These are phyloP conservation scores for Bradypodion ventrale DNA, from an alignment of 2,797 vertebrate species.

Conservation along the genomic window DNA sequence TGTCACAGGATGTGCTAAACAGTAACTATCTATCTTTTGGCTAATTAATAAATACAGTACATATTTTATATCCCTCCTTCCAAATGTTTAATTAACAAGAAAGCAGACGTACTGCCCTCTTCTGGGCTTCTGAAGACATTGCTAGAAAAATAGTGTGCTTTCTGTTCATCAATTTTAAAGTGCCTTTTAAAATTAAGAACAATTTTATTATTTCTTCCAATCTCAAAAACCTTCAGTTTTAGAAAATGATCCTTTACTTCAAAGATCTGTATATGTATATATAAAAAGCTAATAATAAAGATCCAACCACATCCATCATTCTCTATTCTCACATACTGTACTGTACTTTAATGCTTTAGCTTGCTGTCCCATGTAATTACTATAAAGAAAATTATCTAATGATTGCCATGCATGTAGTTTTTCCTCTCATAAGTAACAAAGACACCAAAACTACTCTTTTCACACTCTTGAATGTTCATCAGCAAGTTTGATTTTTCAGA, in stretches of 20 bases:
- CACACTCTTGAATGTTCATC: background rate
- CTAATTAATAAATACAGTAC: background rate
- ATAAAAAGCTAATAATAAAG: no score
- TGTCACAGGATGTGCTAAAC: background rate
- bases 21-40: background rate
- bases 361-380: no score
- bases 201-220: background rate
- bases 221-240: no score
- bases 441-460: background rate
- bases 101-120: constrained; percentile 50
- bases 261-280: no score
- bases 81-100: background rate
- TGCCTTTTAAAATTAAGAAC: no score
- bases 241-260: no score
- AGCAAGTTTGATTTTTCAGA: background rate
- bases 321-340: no score
- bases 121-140: constrained; percentile 33
- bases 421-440: background rate
- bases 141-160: rapidly evolving
- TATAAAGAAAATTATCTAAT: no score
- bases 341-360: no score
- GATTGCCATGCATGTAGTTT: no score
- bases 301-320: no score
- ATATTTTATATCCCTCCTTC: background rate
- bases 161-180: no score